Evolutionary conservation across 1,140 invertebrate genomes (phyloP), one percentile per base, ranked within the genome.

Genomic region (Drosophila novamexicana): DNA sequence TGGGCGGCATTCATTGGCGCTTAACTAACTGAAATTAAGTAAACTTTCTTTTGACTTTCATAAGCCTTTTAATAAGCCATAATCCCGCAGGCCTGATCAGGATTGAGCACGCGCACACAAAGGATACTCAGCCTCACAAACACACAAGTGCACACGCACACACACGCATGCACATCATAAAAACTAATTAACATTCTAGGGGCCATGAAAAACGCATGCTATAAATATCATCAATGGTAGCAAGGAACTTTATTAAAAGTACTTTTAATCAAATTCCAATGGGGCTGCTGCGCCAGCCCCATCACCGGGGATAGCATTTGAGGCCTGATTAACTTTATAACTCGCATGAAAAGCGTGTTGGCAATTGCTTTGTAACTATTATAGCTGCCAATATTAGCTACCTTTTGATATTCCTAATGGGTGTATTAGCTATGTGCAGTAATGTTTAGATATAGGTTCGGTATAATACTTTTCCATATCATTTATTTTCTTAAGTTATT

Each of bases 1-100:
- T 86, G 83, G 83, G 66, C 75, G 75, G 83, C 79, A 84, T 88
- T 88, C 83, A 84, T 80, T 89, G 77, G 75, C 80, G 83, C 84
- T 89, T 89, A 88, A 88, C 83, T 88, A 88, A 88, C 83, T 89
- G 79, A 89, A 89, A 89, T 89, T 89, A 89, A 89, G 84, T 80
- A 89, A 89, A 89, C 85, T 89, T 89, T 89, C 84, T 89, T 89
- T 89, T 89, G 84, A 89, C 84, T 89, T 89, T 89, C 84, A 89
- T 89, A 89, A 89, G 84, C 84, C 84, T 89, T 89, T 89, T 89
- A 89, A 89, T 89, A 89, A 89, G 81, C 77, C 77, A 89, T 84
- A 89, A 89, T 89, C 84, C 84, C 84, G 37, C 70, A 57, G 84
- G 84, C 67, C 82, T 89, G 89, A 70, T 80, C 65, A 49, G 53